A percentile compares a stretch with the other conserved stretches of the same genome.
Evolutionary conservation across 2,888 invertebrate species (phyloP).

Genomic region (Ichneumoninae sp.): DNA sequence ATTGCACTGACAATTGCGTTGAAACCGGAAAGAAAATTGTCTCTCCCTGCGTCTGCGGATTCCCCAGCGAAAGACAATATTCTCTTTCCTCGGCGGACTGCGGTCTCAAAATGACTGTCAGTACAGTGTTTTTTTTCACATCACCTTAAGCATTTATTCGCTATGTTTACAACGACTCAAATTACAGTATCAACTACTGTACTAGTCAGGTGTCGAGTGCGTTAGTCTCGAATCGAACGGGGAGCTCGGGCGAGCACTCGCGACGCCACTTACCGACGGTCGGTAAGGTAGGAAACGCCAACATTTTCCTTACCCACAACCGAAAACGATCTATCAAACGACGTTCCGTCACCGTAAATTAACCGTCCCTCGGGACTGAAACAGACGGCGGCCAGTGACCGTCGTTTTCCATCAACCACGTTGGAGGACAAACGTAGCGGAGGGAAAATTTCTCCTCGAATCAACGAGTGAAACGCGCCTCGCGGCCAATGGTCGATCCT

Average conservation of each 20-base stretch:
- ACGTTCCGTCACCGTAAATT: not conserved
- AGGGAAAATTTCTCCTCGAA: not conserved
- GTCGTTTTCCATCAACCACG: too few relatives aligned
- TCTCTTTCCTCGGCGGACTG: too few relatives aligned
- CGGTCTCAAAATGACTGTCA: too few relatives aligned
- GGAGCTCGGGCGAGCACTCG: not conserved
- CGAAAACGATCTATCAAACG: not conserved
- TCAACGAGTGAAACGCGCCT: not conserved
- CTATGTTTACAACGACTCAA: conserved; percentile 34
- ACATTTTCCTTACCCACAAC: not conserved
- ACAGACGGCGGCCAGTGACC: not conserved
- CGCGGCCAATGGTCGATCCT: too few relatives aligned
- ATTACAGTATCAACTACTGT: not conserved
- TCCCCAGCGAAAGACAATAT: too few relatives aligned
- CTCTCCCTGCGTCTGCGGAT: too few relatives aligned
- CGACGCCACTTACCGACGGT: not conserved
- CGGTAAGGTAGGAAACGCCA: not conserved
- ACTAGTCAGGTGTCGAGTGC: not conserved
- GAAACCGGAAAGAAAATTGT: too few relatives aligned
- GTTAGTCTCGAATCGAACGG: not conserved
- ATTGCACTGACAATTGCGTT: too few relatives aligned
- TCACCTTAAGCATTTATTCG: not conserved
- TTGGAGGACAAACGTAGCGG: too few relatives aligned
- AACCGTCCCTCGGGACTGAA: not conserved
- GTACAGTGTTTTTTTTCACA: too few relatives aligned